Base-by-base conservation (phyloP, 2,113 vertebrate species). In the Sus scrofa region DNA sequence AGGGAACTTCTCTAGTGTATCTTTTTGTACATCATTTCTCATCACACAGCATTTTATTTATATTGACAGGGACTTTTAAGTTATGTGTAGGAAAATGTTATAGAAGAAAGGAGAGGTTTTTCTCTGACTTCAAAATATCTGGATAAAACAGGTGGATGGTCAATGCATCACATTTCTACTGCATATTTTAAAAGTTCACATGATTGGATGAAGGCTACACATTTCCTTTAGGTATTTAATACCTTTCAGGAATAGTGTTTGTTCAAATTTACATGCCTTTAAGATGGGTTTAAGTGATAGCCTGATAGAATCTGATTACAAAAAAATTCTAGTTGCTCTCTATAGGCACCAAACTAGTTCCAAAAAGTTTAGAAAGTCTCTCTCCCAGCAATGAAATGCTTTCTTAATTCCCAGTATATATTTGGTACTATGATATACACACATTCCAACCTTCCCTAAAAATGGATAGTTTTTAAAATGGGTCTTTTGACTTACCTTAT, bases 401-500 rank as follows among this genome's bases (percentile, higher is more conserved):
- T 14, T 75, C 2, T 68, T 0, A 0, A n/a, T 50, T 87, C 62
- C 13, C 37, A 30, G 19, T 32, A 2, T 52, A 30, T 20, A 16
- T 84, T 50, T 26, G n/a, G 2, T 12, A 24, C 27, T 32, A 11
- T 32, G 30, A 88, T 18, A 13, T 44, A 39, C 2, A 62, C 19
- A 54, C 37, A 50, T 39, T 87, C 18, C 32, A 14, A 26, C 11
- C 44, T 39, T 82, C 2, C 50, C 18, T 56, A 18, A 83, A 15
- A 82, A 63, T 22, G 6, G 8, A 22, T 62, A 8, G 0, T 1
- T 7, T 50, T 37, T 37, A 56, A 93, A 32, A 24, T n/a, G n/a
- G n/a, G n/a, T 70, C 10, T 37, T 93, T 73, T 58, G 68, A 86
- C 94, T 95, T 19, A 91, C 89, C 70, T 74, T 68, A 86, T 83